Base-by-base conservation (phyloP, 2,797 vertebrate genomes). In the Muscicapa striata region DNA sequence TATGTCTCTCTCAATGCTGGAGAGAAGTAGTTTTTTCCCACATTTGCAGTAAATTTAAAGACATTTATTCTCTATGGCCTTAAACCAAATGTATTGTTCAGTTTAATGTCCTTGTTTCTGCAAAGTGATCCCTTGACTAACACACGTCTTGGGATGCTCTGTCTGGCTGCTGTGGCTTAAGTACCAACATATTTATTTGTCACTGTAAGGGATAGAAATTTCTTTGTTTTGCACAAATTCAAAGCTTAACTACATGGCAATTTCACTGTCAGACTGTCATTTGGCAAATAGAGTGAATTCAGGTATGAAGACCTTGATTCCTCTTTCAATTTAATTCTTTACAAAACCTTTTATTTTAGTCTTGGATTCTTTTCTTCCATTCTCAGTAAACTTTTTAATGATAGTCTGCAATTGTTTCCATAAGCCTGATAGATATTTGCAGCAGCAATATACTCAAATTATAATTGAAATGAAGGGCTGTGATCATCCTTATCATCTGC, bases 401-500 rank as follows among this genome's bases (percentile, higher is more conserved):
- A 43, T 40, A 84, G 59, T 40, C 30, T 89, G 70, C 81, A 92
- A 66, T 62, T 48, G 9, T 85, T 91, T 94, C 73, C 52, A 87
- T 85, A 87, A 95, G 43, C 22, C 40, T 94, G 64, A 73, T 20
- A 72, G 68, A 80, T 62, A 91, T 69, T 81, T 93, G 73, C 67
- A 85, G 84, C 64, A 90, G 75, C 49, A 85, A 87, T 69, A 75
- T 54, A 62, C 55, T 91, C 87, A 80, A 95, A 89, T 89, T 76
- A 34, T 83, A 85, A 93, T 63, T 87, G 79, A 91, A 94, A 94
- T 63, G 64, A 89, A 75, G 15, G 76, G 41, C 82, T 94, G 68
- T 92, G 76, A 95, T 96, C 55, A 89, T 89, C 51, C 66, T 91
- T 92, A 85, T 89, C 52, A 80, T 95, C 76, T 95, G 73, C 87